Conservation (phyloP, 2,113 vertebrate species). For the Trogon melanurus region DNA sequence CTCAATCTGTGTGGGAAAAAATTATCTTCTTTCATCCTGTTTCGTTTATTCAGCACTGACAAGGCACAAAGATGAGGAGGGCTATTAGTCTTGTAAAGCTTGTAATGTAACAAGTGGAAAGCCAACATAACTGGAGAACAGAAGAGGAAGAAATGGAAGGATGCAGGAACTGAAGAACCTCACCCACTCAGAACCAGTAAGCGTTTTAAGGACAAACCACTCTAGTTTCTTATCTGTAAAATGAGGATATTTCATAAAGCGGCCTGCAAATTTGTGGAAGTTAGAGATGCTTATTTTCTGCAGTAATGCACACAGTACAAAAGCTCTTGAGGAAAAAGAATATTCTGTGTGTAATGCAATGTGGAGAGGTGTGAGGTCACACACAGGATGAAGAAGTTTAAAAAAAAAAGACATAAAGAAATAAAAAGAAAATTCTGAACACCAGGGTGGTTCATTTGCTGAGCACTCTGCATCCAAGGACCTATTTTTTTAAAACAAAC, state of each 20-base stretch:
- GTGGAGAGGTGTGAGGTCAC: neutral
- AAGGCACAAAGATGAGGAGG: neutral
- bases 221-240: neutral
- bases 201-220: neutral
- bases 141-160: neutral
- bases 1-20: conserved; percentile 7
- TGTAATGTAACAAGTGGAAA: conserved; percentile 2
- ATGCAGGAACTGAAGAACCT: neutral
- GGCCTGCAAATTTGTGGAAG: neutral
- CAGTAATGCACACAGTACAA: neutral
- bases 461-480: neutral
- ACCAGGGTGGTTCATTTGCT: neutral
- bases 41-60: conserved; percentile 24
- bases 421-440: neutral
- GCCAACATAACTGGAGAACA: neutral
- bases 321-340: neutral
- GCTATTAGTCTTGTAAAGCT: neutral
- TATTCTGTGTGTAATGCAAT: neutral
- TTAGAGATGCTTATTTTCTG: neutral
- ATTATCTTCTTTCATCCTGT: neutral
- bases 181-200: neutral
- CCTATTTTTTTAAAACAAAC: neutral
- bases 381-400: neutral
- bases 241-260: neutral
- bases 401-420: neutral